Evolutionary conservation across 2,797 vertebrate species (phyloP).

Genomic region (Crax fasciolata): DNA sequence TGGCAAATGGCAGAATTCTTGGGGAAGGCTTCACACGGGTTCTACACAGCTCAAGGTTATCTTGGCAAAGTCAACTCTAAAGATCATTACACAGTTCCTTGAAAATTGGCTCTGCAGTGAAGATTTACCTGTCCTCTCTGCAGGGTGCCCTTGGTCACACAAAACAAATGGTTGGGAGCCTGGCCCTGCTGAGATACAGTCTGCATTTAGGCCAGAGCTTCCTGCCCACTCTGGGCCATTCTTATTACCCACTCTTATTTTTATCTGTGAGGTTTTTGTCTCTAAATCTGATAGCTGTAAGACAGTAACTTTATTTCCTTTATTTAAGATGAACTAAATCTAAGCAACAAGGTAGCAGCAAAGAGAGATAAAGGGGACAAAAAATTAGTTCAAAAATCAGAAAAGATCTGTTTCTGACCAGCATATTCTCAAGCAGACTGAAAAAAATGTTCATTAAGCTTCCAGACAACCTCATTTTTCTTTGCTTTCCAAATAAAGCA

Average conservation of each 20-base stretch:
- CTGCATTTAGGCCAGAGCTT: background rate
- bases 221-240: background rate
- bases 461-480: slow-evolving; percentile 79
- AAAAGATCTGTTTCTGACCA: slow-evolving; percentile 76
- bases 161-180: background rate
- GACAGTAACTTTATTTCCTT: slow-evolving; percentile 63
- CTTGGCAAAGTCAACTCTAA: slow-evolving; percentile 3
- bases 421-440: slow-evolving; percentile 1
- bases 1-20: background rate
- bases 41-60: slow-evolving; percentile 3
- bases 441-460: slow-evolving; percentile 49
- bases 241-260: background rate
- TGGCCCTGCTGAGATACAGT: background rate
- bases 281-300: background rate
- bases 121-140: background rate
- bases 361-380: slow-evolving; percentile 30
- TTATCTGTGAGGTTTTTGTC: background rate
- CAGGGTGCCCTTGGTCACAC: background rate
- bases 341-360: background rate
- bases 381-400: slow-evolving; percentile 71
- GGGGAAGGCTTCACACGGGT: background rate
- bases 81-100: background rate
- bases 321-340: slow-evolving; percentile 53
- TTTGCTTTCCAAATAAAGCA: slow-evolving; percentile 77
- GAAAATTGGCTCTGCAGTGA: background rate